phyloP scores from a whole-genome alignment of 2,888 invertebrate species.

The Seira musarum region DNA sequence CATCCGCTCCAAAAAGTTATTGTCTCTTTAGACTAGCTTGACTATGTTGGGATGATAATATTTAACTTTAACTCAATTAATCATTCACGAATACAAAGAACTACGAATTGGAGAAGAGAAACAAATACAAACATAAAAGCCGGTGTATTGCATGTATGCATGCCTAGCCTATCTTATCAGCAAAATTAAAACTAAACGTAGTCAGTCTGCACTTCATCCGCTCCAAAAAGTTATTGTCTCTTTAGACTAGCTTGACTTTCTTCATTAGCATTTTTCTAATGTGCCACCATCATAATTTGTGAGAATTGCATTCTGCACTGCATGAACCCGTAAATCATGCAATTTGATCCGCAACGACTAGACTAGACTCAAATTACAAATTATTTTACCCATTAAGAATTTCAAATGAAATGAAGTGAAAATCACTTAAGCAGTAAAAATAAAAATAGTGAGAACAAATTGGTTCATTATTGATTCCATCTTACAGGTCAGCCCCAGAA shows the following conservation, averaged over 20 bases:
- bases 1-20: no score
- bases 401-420: background rate
- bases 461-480: slow-evolving; percentile 6
- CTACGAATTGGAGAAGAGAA: no score
- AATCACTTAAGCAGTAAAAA: background rate
- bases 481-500: background rate
- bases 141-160: background rate
- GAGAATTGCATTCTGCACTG: background rate
- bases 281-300: background rate
- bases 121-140: no score
- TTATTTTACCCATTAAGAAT: background rate
- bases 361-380: no score
- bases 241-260: no score
- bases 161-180: slow-evolving; percentile 11
- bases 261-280: background rate
- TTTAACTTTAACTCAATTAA: slow-evolving; percentile 7
- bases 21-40: no score
- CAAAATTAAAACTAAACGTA: no score
- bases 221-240: no score
- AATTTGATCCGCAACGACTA: slow-evolving; percentile 2
- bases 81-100: no score
- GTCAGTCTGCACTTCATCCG: slow-evolving; percentile 6
- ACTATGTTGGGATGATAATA: no score
- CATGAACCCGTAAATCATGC: background rate
- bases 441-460: background rate